phyloP scores from a whole-genome alignment of 92 coral and sea anemone species.

The Umimayanthus kanabou region DNA sequence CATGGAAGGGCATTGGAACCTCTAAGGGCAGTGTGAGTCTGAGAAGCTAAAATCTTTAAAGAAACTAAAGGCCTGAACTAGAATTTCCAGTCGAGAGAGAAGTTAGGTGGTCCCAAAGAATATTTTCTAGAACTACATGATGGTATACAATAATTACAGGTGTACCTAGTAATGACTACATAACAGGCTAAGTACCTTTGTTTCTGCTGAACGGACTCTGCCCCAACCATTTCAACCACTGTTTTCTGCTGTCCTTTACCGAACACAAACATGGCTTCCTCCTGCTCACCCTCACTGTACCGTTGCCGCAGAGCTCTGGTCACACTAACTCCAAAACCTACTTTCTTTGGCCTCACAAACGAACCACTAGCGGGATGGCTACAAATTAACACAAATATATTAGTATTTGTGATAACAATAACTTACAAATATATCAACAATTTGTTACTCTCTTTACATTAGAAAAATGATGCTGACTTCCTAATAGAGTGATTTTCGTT shows the following conservation, averaged over 20 bases:
- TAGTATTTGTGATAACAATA: background rate
- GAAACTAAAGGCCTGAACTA: too few relatives aligned
- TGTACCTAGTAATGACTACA: too few relatives aligned
- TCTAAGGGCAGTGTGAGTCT: too few relatives aligned
- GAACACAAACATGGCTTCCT: constrained; percentile 70
- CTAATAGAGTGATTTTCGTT: too few relatives aligned
- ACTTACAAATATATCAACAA: background rate
- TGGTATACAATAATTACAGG: too few relatives aligned
- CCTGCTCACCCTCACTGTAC: constrained; percentile 60
- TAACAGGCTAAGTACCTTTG: constrained; percentile 60
- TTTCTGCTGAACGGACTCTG: constrained; percentile 65
- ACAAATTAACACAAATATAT: background rate
- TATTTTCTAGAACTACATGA: too few relatives aligned
- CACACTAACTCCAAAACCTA: constrained; percentile 82
- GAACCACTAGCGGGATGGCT: constrained; percentile 83
- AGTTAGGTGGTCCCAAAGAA: too few relatives aligned
- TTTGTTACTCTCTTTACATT: background rate
- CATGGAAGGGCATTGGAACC: too few relatives aligned
- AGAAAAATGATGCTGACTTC: too few relatives aligned
- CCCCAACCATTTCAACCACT: constrained; percentile 83
- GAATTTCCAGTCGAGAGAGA: too few relatives aligned
- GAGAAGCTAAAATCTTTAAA: too few relatives aligned
- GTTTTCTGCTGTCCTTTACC: constrained; percentile 62
- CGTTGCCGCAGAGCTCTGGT: constrained; percentile 72
- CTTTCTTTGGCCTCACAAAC: constrained; percentile 89